These are phyloP conservation scores for Smittia aterrima DNA, from an alignment of 2,888 invertebrate species.

Conservation along the genomic window DNA sequence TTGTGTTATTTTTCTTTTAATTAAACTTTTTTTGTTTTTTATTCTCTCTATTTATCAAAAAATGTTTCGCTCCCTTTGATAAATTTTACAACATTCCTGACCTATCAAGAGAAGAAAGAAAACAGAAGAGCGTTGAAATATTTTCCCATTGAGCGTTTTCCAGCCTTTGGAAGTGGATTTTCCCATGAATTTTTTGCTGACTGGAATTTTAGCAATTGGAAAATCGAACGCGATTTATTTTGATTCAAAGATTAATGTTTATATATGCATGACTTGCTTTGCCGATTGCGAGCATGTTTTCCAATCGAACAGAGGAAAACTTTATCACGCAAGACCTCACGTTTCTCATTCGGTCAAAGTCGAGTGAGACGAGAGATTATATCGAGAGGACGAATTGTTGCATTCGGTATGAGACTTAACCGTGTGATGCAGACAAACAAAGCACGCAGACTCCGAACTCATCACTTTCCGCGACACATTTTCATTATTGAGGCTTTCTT, in stretches of 20 bases:
- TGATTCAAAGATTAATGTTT: not conserved
- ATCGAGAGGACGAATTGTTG: too few relatives aligned
- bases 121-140: not conserved
- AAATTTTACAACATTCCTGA: not conserved
- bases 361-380: not conserved
- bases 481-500: not conserved
- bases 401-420: not conserved
- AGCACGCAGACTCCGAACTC: slow-evolving; percentile 3
- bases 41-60: too few relatives aligned
- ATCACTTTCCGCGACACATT: not conserved
- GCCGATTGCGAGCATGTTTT: too few relatives aligned
- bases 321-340: too few relatives aligned
- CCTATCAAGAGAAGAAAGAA: not conserved
- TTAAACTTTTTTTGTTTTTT: too few relatives aligned
- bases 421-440: slow-evolving; percentile 4
- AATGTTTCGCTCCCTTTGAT: not conserved
- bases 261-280: not conserved
- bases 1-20: too few relatives aligned
- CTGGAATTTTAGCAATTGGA: not conserved
- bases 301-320: too few relatives aligned
- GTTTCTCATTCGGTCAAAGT: not conserved
- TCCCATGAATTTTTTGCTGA: not conserved
- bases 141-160: too few relatives aligned
- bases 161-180: not conserved
- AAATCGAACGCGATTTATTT: not conserved